A percentile compares a stretch with the other conserved stretches of the same genome.
Conservation (phyloP, 2,113 vertebrate species). For the Phodopus roborovskii region DNA sequence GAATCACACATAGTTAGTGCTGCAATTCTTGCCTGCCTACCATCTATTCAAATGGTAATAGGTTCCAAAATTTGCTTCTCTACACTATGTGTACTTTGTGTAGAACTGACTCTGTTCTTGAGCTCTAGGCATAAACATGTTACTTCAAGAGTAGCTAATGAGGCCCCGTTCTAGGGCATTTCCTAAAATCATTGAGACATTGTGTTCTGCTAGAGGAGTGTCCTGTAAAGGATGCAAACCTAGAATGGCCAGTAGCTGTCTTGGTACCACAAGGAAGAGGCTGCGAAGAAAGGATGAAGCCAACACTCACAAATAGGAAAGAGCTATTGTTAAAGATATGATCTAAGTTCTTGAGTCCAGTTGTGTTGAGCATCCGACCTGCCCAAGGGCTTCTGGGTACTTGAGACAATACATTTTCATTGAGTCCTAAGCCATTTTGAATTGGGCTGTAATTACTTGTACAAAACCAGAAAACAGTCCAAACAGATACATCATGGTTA, state of each 20-base stretch:
- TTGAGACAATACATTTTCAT: neutral
- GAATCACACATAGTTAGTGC: neutral
- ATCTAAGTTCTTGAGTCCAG: neutral
- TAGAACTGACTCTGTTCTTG: neutral
- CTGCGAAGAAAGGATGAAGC: neutral
- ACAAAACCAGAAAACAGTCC: neutral
- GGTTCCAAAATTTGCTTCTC: neutral
- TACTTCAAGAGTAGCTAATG: neutral
- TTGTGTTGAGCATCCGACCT: neutral
- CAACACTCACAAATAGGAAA: neutral
- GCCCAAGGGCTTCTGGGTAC: neutral
- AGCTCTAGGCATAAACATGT: neutral
- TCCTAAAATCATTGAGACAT: neutral
- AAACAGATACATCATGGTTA: neutral
- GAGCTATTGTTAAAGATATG: neutral
- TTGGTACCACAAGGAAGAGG: neutral
- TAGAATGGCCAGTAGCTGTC: neutral
- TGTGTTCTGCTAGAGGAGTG: neutral
- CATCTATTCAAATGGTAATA: neutral
- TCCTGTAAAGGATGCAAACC: neutral
- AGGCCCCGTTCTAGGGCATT: neutral
- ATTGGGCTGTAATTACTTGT: neutral
- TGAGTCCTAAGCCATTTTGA: neutral
- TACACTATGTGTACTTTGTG: neutral
- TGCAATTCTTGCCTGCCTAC: neutral